phyloP scores from a whole-genome alignment of 2,113 vertebrate species.

The Dasyprocta punctata region DNA sequence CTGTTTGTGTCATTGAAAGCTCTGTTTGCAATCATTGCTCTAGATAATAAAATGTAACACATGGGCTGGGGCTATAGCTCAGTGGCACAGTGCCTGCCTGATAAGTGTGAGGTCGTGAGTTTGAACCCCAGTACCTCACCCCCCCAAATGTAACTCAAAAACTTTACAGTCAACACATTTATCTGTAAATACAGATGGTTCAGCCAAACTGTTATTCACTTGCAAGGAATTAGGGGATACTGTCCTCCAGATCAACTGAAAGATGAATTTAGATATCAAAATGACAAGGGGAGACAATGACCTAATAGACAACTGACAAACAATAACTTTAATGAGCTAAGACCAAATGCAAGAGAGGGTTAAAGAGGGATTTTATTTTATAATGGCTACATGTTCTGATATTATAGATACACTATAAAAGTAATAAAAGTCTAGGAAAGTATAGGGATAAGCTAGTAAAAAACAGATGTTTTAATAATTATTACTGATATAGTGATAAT shows the following conservation, averaged over 20 bases:
- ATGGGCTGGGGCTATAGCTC: background rate
- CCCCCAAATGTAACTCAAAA: background rate
- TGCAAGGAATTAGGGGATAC: background rate
- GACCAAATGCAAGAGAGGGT: background rate
- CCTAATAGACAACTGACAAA: background rate
- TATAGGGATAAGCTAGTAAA: background rate
- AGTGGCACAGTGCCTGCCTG: too few relatives aligned
- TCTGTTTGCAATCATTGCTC: background rate
- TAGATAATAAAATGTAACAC: background rate
- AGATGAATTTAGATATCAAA: background rate
- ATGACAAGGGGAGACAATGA: background rate
- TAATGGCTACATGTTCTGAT: background rate
- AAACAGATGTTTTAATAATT: background rate
- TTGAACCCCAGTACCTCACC: too few relatives aligned
- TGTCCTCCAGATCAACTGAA: background rate
- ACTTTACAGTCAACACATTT: background rate
- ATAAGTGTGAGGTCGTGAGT: too few relatives aligned
- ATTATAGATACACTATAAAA: background rate
- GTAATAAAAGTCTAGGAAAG: background rate
- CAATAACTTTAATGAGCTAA: background rate
- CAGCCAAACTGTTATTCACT: background rate
- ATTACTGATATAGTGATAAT: background rate
- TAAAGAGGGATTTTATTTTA: conserved; percentile 8
- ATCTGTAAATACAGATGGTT: background rate
- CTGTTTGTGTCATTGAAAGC: background rate